A percentile compares a stretch with the other conserved stretches of the same genome.
These are phyloP conservation scores for Mamestra configurata DNA, from an alignment of 1,140 invertebrate genomes.

Conservation along the genomic window DNA sequence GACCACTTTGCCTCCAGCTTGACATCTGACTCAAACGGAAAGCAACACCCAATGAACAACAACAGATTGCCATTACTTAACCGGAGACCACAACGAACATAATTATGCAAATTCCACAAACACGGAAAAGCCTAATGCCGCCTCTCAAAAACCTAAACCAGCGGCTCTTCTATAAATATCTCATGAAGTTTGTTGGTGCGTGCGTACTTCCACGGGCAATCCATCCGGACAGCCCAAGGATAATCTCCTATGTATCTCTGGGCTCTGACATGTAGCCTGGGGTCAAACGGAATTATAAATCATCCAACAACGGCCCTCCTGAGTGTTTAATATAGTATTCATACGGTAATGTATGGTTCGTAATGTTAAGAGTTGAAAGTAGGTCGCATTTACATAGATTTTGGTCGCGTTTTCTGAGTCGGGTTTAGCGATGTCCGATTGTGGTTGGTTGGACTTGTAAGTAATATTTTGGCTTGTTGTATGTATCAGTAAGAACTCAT, in stretches of 20 bases:
- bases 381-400: constrained; percentile 61
- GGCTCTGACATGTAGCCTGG: constrained; percentile 1
- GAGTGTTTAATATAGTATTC: constrained; percentile 76
- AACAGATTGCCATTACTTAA: neutral
- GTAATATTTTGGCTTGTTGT: neutral
- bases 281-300: constrained; percentile 75
- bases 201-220: constrained; percentile 20
- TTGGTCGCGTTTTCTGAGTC: neutral
- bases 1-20: too few relatives aligned
- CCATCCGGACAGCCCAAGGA: constrained; percentile 26
- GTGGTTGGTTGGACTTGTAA: neutral
- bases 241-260: constrained; percentile 41
- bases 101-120: constrained; percentile 8
- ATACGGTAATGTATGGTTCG: constrained; percentile 60
- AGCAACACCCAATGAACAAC: too few relatives aligned
- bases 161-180: constrained; percentile 22
- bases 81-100: neutral
- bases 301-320: constrained; percentile 57
- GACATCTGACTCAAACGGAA: too few relatives aligned
- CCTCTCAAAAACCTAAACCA: constrained; percentile 21
- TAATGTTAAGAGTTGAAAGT: constrained; percentile 56
- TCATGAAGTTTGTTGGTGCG: constrained; percentile 5
- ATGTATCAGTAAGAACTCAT: neutral
- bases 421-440: neutral
- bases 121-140: constrained; percentile 6